These are phyloP conservation scores for Nephrotoma appendiculata DNA, from an alignment of 2,888 invertebrate species.

Conservation along the genomic window DNA sequence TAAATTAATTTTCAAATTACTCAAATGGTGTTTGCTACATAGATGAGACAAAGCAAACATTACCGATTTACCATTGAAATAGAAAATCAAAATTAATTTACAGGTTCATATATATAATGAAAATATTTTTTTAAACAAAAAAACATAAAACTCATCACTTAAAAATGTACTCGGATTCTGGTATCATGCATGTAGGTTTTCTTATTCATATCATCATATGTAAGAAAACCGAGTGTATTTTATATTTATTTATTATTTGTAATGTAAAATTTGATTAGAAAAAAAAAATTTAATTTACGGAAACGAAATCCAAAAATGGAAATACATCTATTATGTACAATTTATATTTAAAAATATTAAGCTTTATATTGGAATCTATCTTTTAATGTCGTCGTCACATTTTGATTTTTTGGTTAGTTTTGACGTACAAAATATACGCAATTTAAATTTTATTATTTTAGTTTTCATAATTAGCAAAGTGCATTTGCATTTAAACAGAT, in stretches of 20 bases:
- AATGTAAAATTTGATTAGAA: neutral
- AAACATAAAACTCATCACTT: constrained; percentile 2
- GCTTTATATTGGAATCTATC: neutral
- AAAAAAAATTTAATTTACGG: neutral
- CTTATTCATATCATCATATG: neutral
- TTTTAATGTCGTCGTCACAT: constrained; percentile 4
- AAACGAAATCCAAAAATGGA: neutral
- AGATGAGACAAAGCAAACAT: neutral
- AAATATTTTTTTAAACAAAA: neutral
- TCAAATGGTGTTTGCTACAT: neutral
- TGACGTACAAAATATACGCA: neutral
- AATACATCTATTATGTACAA: neutral
- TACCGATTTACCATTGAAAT: neutral
- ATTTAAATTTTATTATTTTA: neutral
- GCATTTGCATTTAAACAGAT: neutral
- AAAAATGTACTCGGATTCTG: constrained; percentile 1
- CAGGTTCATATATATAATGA: neutral
- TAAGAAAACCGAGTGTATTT: neutral
- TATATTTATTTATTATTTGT: neutral
- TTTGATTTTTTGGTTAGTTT: neutral
- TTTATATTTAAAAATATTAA: neutral
- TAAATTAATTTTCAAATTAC: neutral
- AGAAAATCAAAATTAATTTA: neutral
- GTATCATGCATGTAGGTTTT: neutral
- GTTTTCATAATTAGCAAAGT: neutral